Base-by-base conservation (phyloP, 2,113 vertebrate genomes). In the Sigmodon hispidus region DNA sequence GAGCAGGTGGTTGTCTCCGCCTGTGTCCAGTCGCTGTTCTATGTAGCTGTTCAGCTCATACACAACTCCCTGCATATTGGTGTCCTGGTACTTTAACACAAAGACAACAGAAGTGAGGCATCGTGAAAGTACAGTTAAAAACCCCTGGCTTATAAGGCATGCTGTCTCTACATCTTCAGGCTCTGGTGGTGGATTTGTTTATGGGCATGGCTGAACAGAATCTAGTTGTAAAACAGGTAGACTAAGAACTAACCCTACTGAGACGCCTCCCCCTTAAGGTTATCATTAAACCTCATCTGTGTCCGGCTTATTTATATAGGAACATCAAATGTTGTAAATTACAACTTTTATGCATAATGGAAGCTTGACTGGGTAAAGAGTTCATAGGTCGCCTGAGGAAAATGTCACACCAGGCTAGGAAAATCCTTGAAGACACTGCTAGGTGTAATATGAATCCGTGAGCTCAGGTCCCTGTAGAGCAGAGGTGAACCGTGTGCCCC, bases 1-100 rank as follows among this genome's bases (percentile, higher is more conserved):
- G 95, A 99, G 99, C 48, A 99, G 98, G 89, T 99, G 99, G 98
- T 99, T 99, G 98, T 99, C 99, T 96, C 99, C 99, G 94, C 99
- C 99, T 48, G 99, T 98, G 97, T 99, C 99, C 98, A 99, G 92
- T 15, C 99, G 98, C 94, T 99, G 99, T 89, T 99, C 99, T 98
- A 99, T 99, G 97, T 99, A 99, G 98, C 99, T 99, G 98, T 99
- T 99, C 45, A 99, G 98, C 80, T 99, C 99, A 29, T 99, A 99
- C 83, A 99, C 99, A 81, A 99, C 99, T n/a, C 99, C 99, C 98
- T 99, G 99, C 99, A 99, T 99, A 96, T 99, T 99, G 2, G 99
- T 99, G 97, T 99, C 99, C 98, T 99, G 99, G 98, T 99, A 99
- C 99, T 99, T 92, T 95, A 98, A 98, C 98, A 96, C 83, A 98